Conservation (phyloP, 2,797 vertebrate species). For the Sciurus carolinensis region DNA sequence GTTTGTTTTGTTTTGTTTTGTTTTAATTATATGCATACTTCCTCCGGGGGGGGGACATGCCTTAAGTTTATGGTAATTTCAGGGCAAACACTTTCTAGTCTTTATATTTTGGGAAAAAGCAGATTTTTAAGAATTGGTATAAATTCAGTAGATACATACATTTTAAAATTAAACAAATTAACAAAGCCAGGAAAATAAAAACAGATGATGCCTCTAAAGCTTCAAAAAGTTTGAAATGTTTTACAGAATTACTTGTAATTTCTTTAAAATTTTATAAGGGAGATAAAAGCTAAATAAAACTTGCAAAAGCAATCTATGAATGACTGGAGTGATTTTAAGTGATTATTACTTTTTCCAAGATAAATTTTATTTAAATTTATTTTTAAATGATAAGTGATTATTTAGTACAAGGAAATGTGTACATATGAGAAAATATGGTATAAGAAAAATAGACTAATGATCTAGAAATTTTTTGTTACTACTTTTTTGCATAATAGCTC, state of each 20-base stretch:
- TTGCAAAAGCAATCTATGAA: neutral
- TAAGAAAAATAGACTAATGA: neutral
- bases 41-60: too few relatives aligned
- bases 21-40: neutral
- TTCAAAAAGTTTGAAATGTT: neutral
- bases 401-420: neutral
- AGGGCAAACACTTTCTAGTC: neutral
- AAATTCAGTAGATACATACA: neutral
- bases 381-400: neutral
- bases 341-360: neutral
- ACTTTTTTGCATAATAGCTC: neutral
- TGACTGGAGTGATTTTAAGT: neutral
- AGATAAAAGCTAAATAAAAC: neutral
- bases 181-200: neutral
- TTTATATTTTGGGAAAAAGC: neutral
- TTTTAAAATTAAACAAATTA: neutral
- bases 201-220: neutral
- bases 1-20: neutral
- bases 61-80: neutral
- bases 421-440: neutral
- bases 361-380: neutral
- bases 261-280: neutral
- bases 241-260: neutral
- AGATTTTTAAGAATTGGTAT: neutral
- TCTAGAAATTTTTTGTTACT: neutral